Evolutionary conservation across 2,888 invertebrate genomes (phyloP).

Genomic region (Lasioglossum morio): DNA sequence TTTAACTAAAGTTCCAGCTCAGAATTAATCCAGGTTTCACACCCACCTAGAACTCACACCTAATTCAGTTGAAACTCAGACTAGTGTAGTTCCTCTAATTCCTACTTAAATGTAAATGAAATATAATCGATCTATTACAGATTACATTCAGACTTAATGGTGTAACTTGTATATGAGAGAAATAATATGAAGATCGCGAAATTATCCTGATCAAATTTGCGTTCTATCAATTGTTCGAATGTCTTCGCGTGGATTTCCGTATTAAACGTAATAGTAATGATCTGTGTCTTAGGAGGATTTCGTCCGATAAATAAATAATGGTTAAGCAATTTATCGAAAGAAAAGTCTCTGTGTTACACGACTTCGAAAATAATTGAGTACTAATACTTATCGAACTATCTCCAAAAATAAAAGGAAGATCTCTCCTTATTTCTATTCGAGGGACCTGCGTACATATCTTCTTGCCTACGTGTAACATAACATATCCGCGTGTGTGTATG

Average conservation of each 20-base stretch:
- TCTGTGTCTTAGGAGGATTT: conserved; percentile 2
- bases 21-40: neutral
- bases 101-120: neutral
- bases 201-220: neutral
- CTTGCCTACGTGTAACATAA: conserved; percentile 71
- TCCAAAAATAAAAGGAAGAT: conserved; percentile 6
- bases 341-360: neutral
- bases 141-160: neutral
- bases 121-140: neutral
- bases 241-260: neutral
- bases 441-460: conserved; percentile 53
- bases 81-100: neutral
- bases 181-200: neutral
- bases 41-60: neutral
- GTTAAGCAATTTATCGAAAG: neutral
- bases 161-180: neutral
- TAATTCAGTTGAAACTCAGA: neutral
- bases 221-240: neutral
- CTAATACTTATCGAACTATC: neutral
- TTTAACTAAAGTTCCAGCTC: neutral
- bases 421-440: conserved; percentile 35
- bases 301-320: neutral
- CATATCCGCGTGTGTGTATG: neutral
- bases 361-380: neutral
- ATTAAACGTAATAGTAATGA: neutral